Base-by-base conservation (phyloP, 2,113 vertebrate genomes). In the Paralichthys olivaceus region DNA sequence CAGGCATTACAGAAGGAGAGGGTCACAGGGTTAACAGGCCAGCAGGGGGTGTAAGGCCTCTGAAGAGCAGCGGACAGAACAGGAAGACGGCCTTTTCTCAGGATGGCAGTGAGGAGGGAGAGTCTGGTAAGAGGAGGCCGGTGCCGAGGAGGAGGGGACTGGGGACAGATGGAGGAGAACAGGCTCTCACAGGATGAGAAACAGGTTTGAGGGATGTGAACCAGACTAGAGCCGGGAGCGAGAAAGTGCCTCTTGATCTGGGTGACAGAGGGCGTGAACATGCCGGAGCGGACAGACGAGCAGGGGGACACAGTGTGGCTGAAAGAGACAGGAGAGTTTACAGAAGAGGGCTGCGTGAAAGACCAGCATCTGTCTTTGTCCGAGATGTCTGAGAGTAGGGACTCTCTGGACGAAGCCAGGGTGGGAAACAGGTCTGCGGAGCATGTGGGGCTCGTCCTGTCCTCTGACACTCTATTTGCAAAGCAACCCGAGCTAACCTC, bases 21-120 rank as follows among this genome's bases (percentile, higher is more conserved):
- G 77, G 90, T 94, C 72, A 91, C 77, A 0, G 87, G 85, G 73
- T 80, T 94, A 20, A 94, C 74, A 12, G 94, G 93, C 94, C 94
- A 94, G 85, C 94, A 95, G 69, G 94, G 94, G 64, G 94, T 90
- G 90, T 94, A 94, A 11, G 93, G 93, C 78, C 94, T 92, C 80
- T 90, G 87, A 29, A 79, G 82, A 0, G 72, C 32, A 6, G 93
- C 8, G 13, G 94, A 93, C 60, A 95, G 87, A 23, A 94, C 79
- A 0, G 95, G 94, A 7, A 95, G 92, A 4, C 94, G 93, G 9
- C 94, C 96, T 75, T 97, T 98, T 80, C 95, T 96, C 51, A 99
- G 93, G 81, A 99, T 96, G 65, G 97, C 97, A 6, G 98, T 99
- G 78, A 99, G 94, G 23, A 99, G 92, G 62, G 96, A 96, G 43